Percentiles rank a stretch among this genome's conserved stretches.
phyloP scores from a whole-genome alignment of 2,888 invertebrate genomes.

The Euplagia quadripunctaria region DNA sequence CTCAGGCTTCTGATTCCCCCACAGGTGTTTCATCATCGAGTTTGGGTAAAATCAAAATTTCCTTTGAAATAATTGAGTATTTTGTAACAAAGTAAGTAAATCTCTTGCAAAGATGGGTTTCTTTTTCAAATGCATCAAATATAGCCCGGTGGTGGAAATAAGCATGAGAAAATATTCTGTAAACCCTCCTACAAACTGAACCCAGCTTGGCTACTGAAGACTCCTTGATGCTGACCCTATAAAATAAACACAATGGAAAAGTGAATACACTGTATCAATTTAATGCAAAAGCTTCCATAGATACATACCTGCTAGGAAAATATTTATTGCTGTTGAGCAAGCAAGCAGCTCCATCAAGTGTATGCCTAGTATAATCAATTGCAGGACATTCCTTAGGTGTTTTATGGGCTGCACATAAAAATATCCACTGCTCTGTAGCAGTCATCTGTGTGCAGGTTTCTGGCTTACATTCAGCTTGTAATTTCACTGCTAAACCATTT shows the following conservation, averaged over 20 bases:
- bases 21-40: constrained; percentile 91
- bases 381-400: constrained; percentile 99
- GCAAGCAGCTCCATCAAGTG: constrained; percentile 99
- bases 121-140: constrained; percentile 99
- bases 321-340: constrained; percentile 99
- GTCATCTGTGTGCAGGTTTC: constrained; percentile 99
- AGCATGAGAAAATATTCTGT: constrained; percentile 99
- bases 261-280: not conserved
- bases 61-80: constrained; percentile 99
- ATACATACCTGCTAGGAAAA: constrained; percentile 97
- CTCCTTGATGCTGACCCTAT: constrained; percentile 99
- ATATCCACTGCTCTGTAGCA: constrained; percentile 99
- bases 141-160: constrained; percentile 99
- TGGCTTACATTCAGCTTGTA: constrained; percentile 98
- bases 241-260: constrained; percentile 55
- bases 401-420: constrained; percentile 99
- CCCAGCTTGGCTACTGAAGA: constrained; percentile 99
- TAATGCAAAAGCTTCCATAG: not conserved
- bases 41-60: constrained; percentile 99
- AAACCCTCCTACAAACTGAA: constrained; percentile 99
- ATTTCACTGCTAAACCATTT: constrained; percentile 98
- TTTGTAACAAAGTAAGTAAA: constrained; percentile 99
- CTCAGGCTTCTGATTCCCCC: constrained; percentile 85
- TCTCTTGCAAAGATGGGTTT: constrained; percentile 97
- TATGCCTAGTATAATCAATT: constrained; percentile 99